phyloP scores from a whole-genome alignment of 2,888 invertebrate genomes.

The Eremobia ochroleuca region DNA sequence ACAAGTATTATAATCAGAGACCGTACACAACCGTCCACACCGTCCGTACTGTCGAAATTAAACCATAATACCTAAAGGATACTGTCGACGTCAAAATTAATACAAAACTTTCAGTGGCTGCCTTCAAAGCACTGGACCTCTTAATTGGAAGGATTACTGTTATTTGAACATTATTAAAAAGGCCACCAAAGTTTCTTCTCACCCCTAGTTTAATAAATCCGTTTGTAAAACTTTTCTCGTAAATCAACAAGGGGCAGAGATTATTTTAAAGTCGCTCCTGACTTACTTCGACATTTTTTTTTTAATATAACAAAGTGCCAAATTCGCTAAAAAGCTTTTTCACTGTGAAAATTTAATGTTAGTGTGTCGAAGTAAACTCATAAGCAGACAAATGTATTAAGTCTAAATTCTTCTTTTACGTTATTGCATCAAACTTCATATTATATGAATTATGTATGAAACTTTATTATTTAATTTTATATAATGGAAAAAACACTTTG shows the following conservation, averaged over 20 bases:
- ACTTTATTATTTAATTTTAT: conserved; percentile 1
- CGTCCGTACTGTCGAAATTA: neutral
- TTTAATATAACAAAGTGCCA: conserved; percentile 51
- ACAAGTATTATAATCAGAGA: conserved; percentile 2
- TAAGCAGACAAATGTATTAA: conserved; percentile 14
- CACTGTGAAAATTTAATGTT: conserved; percentile 26
- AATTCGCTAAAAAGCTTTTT: conserved; percentile 56
- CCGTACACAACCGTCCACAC: neutral
- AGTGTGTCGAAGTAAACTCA: conserved; percentile 1
- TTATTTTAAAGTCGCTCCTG: conserved; percentile 65
- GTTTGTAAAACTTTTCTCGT: conserved; percentile 69
- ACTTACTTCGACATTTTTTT: conserved; percentile 59
- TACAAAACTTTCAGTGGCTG: conserved; percentile 18
- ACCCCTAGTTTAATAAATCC: conserved; percentile 66
- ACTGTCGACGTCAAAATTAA: conserved; percentile 18
- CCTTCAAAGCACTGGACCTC: conserved; percentile 35
- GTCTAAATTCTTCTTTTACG: neutral
- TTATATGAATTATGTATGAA: neutral
- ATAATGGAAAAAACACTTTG: neutral
- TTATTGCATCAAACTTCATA: conserved; percentile 21
- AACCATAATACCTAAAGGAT: conserved; percentile 21
- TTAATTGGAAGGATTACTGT: conserved; percentile 57
- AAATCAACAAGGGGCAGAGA: conserved; percentile 69
- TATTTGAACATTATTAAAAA: conserved; percentile 58
- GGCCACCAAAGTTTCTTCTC: conserved; percentile 40